Conservation (phyloP, 2,113 vertebrate species). For the Neodontobutis hainanensis region DNA sequence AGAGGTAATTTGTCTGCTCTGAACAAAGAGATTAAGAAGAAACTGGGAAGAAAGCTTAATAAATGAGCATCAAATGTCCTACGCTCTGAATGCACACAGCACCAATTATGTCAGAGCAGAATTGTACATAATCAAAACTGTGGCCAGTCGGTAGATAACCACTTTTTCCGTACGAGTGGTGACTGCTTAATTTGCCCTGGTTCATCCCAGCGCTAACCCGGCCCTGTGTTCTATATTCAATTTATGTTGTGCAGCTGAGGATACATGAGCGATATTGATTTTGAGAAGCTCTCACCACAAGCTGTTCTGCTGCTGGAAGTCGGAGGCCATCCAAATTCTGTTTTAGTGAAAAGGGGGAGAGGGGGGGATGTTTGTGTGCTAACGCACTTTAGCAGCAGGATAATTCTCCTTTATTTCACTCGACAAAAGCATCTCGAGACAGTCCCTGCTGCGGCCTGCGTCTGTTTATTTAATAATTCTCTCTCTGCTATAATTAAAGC, state of each 20-base stretch:
- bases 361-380: slow-evolving; percentile 35
- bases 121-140: slow-evolving; percentile 72
- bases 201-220: slow-evolving; percentile 14
- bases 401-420: slow-evolving; percentile 56
- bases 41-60: slow-evolving; percentile 92
- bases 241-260: slow-evolving; percentile 19
- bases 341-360: slow-evolving; percentile 28
- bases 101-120: slow-evolving; percentile 85
- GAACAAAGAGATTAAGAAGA: slow-evolving; percentile 96
- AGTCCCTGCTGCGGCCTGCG: slow-evolving; percentile 51
- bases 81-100: slow-evolving; percentile 81
- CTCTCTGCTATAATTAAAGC: slow-evolving; percentile 82
- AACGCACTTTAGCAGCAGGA: slow-evolving; percentile 44
- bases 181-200: slow-evolving; percentile 46
- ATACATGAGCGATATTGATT: slow-evolving; percentile 52
- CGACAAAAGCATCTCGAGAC: slow-evolving; percentile 59
- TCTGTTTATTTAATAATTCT: slow-evolving; percentile 79
- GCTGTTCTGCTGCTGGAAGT: slow-evolving; percentile 31
- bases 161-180: slow-evolving; percentile 28
- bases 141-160: slow-evolving; percentile 54
- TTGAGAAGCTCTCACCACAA: slow-evolving; percentile 15
- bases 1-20: slow-evolving; percentile 99
- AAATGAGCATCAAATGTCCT: slow-evolving; percentile 95
- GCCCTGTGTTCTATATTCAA: slow-evolving; percentile 12
- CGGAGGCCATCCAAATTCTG: slow-evolving; percentile 31